These are phyloP conservation scores for Cryptocheilus praepositus DNA, from an alignment of 2,888 invertebrate genomes.

Conservation along the genomic window DNA sequence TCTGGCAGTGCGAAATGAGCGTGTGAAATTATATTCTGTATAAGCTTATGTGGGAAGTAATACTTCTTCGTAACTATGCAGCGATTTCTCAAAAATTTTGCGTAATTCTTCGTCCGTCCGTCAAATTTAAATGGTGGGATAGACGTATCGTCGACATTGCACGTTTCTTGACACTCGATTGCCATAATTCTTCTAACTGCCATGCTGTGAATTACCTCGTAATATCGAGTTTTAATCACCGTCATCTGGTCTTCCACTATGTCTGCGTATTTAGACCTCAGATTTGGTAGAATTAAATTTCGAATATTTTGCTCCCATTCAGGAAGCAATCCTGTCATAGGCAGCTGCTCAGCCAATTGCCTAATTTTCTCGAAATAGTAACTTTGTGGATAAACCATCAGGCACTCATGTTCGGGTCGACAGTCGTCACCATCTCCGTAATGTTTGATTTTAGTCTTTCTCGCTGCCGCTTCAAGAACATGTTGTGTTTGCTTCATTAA, in stretches of 20 bases:
- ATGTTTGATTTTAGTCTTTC: constrained; percentile 20
- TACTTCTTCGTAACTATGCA: constrained; percentile 78
- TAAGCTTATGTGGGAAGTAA: constrained; percentile 80
- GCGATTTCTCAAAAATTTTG: constrained; percentile 78
- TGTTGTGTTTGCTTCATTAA: constrained; percentile 28
- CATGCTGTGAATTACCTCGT: constrained; percentile 74
- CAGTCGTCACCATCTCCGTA: constrained; percentile 3
- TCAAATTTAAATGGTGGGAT: constrained; percentile 78
- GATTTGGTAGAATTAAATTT: constrained; percentile 76
- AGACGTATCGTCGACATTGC: constrained; percentile 70
- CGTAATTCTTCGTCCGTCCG: constrained; percentile 72
- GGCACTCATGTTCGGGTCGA: constrained; percentile 15
- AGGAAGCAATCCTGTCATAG: constrained; percentile 58
- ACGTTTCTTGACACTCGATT: constrained; percentile 78
- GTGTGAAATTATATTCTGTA: constrained; percentile 78
- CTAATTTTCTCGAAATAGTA: constrained; percentile 56
- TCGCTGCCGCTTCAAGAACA: constrained; percentile 7
- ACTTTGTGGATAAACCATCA: constrained; percentile 41
- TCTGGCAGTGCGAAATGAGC: constrained; percentile 77
- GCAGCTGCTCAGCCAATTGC: constrained; percentile 54
- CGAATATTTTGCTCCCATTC: constrained; percentile 78
- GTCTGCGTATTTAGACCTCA: constrained; percentile 78
- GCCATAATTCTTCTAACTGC: constrained; percentile 81
- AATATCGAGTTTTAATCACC: constrained; percentile 73
- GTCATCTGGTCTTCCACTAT: constrained; percentile 77